Evolutionary conservation across 2,797 vertebrate genomes (phyloP).

Genomic region (Carapus acus): DNA sequence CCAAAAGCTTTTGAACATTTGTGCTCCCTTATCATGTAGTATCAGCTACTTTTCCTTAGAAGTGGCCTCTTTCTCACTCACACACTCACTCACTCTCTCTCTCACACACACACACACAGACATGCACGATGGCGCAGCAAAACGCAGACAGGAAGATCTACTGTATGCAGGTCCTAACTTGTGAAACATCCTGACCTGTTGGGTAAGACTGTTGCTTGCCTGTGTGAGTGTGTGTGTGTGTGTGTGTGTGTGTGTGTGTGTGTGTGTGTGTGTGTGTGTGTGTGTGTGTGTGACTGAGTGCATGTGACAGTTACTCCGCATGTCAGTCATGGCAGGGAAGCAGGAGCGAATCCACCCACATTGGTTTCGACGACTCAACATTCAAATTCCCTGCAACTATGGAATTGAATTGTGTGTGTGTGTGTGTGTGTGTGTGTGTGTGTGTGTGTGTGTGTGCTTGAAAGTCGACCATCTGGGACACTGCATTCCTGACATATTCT

Average conservation of each 20-base stretch:
- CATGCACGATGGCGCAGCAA: slow-evolving; percentile 7
- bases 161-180: slow-evolving; percentile 51
- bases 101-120: slow-evolving; percentile 10
- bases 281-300: slow-evolving; percentile 4
- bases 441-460: slow-evolving; percentile 34
- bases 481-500: slow-evolving; percentile 60
- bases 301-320: slow-evolving; percentile 8
- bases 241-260: slow-evolving; percentile 6
- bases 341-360: slow-evolving; percentile 4
- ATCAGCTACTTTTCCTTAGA: background rate
- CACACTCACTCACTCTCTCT: background rate
- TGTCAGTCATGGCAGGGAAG: slow-evolving; percentile 18
- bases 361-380: too few species aligned
- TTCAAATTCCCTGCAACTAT: too few species aligned
- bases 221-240: slow-evolving; percentile 8
- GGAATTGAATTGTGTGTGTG: too few species aligned
- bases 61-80: too few species aligned
- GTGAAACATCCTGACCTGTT: slow-evolving; percentile 65
- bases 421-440: slow-evolving; percentile 26
- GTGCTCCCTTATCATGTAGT: slow-evolving; percentile 27
- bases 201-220: slow-evolving; percentile 40
- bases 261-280: background rate
- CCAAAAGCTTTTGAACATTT: slow-evolving; percentile 35
- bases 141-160: slow-evolving; percentile 23
- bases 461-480: slow-evolving; percentile 40